Percentiles rank a stretch among this genome's conserved stretches.
phyloP scores from a whole-genome alignment of 1,140 invertebrate species.

The Zaprionus africanus region DNA sequence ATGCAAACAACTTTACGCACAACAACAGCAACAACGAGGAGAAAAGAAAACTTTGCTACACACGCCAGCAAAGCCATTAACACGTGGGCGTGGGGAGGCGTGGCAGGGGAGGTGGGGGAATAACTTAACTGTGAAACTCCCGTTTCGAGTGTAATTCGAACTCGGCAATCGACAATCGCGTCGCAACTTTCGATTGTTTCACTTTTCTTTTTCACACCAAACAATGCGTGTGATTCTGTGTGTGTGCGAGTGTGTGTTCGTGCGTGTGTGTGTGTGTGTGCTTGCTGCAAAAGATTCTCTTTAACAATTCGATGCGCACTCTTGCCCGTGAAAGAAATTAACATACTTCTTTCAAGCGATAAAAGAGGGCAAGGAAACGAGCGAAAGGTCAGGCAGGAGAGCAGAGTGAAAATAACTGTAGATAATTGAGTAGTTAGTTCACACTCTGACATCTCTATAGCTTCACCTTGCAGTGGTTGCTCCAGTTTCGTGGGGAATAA shows the following conservation, averaged over 20 bases:
- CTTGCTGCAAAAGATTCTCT: background rate
- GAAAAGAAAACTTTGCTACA: slow-evolving; percentile 27
- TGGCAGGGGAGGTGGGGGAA: background rate
- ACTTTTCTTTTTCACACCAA: background rate
- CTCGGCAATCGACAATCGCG: slow-evolving; percentile 12
- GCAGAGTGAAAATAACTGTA: background rate
- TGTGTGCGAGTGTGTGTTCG: background rate
- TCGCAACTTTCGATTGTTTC: slow-evolving; percentile 28
- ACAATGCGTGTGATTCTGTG: background rate
- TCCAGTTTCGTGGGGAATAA: too few relatives aligned
- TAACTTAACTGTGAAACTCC: background rate
- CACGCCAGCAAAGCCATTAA: slow-evolving; percentile 58
- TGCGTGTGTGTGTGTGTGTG: background rate
- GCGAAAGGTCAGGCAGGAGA: background rate
- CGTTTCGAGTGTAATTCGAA: slow-evolving; percentile 29
- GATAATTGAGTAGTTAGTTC: background rate
- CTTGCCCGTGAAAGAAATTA: background rate
- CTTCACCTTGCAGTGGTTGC: background rate
- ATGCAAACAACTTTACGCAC: slow-evolving; percentile 57
- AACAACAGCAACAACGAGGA: slow-evolving; percentile 26
- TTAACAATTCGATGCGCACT: background rate
- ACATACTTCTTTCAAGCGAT: background rate
- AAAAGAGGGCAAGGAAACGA: background rate
- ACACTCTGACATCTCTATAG: background rate
- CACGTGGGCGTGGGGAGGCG: slow-evolving; percentile 40